Percentiles rank a stretch among this genome's conserved stretches.
Conservation (phyloP, 2,113 vertebrate species). For the Lagopus leucura region DNA sequence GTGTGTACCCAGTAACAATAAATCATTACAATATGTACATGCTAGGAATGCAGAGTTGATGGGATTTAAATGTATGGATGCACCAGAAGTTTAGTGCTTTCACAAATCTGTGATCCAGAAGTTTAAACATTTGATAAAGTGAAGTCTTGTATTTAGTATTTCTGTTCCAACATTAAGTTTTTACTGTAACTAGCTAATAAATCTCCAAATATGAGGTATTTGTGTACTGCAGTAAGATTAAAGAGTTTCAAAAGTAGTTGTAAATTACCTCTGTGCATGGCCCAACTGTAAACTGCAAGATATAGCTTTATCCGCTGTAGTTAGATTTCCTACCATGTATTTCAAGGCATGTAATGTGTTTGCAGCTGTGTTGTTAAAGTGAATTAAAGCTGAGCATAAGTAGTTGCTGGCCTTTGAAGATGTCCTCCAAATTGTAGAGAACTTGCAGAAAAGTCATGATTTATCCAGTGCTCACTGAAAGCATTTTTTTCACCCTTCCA, state of each 20-base stretch:
- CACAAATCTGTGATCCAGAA: not conserved
- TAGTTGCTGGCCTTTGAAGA: not conserved
- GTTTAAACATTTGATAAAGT: not conserved
- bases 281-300: not conserved
- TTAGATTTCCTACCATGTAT: not conserved
- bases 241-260: not conserved
- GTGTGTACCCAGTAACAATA: not conserved
- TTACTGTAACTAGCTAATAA: not conserved
- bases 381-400: not conserved
- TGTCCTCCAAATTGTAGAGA: not conserved
- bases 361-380: not conserved
- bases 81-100: not conserved
- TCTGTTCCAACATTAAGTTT: not conserved
- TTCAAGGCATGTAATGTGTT: not conserved
- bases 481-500: not conserved
- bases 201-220: not conserved
- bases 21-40: not conserved
- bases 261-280: not conserved
- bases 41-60: not conserved
- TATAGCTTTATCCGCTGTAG: not conserved
- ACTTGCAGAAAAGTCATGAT: not conserved
- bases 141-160: not conserved
- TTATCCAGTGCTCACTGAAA: slow-evolving; percentile 26
- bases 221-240: not conserved
- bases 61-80: not conserved